Evolutionary conservation across 2,888 invertebrate species (phyloP).

Genomic region (Baronia brevicornis): DNA sequence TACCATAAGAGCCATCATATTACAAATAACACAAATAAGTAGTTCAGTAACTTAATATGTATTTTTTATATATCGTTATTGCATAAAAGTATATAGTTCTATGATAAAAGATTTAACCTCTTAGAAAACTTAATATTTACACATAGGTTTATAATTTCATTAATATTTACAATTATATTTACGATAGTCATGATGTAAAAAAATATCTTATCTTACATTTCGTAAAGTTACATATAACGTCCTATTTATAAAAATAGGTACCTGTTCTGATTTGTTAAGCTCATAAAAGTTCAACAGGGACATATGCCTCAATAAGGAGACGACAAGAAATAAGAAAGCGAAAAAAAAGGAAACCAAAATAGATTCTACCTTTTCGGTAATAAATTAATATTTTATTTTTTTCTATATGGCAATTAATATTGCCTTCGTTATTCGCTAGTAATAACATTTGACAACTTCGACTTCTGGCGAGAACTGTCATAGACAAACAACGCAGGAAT

Average conservation of each 20-base stretch:
- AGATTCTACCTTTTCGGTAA: conserved; percentile 1
- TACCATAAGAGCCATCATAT: no score
- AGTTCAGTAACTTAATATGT: no score
- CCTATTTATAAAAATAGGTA: conserved; percentile 23
- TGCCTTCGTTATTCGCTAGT: neutral
- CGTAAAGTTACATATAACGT: conserved; percentile 18
- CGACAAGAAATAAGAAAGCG: neutral
- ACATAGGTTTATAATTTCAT: conserved; percentile 6
- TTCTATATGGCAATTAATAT: neutral
- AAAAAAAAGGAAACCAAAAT: neutral
- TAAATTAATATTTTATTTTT: conserved; percentile 1
- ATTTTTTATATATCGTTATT: no score
- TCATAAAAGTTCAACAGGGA: conserved; percentile 5
- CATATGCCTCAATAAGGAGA: neutral
- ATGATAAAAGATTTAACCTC: no score
- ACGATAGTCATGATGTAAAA: conserved; percentile 28
- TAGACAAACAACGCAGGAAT: no score
- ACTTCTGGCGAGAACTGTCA: no score
- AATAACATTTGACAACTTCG: neutral
- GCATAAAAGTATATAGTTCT: no score
- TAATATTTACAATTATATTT: no score
- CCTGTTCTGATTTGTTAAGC: conserved; percentile 6
- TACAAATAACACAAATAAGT: no score
- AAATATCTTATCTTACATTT: conserved; percentile 25
- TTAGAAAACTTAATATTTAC: no score